Conservation (phyloP, 2,113 vertebrate genomes). For the Mirounga angustirostris region DNA sequence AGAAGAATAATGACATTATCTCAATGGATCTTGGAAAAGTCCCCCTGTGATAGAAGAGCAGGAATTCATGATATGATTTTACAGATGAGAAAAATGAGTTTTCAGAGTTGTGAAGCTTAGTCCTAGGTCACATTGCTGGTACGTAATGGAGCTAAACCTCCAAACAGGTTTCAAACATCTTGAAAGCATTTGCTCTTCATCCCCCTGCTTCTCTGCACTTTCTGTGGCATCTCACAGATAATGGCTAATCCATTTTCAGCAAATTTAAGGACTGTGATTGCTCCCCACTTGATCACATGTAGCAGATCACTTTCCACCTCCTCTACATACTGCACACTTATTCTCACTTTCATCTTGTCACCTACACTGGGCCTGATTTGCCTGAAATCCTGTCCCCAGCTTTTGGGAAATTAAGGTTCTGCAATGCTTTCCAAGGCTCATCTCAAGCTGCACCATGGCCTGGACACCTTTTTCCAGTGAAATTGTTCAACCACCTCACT, state of each 20-base stretch:
- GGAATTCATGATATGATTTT: not conserved
- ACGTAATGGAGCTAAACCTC: not conserved
- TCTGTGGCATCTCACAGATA: not conserved
- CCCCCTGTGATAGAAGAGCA: not conserved
- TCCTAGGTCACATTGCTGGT: not conserved
- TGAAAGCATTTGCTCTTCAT: slow-evolving; percentile 42
- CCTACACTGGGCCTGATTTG: not conserved
- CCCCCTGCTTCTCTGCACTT: not conserved
- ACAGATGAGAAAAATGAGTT: slow-evolving; percentile 24
- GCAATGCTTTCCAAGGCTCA: not conserved
- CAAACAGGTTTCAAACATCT: not conserved
- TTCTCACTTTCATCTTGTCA: not conserved
- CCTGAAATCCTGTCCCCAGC: not conserved
- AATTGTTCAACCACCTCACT: not conserved
- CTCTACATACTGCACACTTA: not conserved
- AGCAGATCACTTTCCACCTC: not conserved
- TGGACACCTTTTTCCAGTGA: not conserved
- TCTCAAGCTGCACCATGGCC: not conserved
- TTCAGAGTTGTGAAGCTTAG: not conserved
- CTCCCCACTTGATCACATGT: not conserved
- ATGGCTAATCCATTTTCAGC: not conserved
- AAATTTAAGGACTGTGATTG: not conserved
- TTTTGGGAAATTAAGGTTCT: slow-evolving; percentile 21
- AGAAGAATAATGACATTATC: not conserved
- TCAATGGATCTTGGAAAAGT: not conserved